These are phyloP conservation scores for Erythrolamprus reginae DNA, from an alignment of 2,113 vertebrate species.

Conservation along the genomic window DNA sequence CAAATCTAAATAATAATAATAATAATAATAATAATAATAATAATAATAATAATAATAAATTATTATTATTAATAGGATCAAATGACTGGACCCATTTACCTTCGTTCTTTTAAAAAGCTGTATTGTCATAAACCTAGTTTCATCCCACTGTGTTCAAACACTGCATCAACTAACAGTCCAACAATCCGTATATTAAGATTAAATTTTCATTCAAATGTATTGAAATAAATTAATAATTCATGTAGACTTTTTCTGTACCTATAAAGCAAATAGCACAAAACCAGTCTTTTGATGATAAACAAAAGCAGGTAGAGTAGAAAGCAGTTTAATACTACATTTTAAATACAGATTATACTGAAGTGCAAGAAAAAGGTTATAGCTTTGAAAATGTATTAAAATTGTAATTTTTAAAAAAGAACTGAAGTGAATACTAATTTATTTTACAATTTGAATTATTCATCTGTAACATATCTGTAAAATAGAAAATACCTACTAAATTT, in stretches of 20 bases:
- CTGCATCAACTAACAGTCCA: not conserved
- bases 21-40: no score
- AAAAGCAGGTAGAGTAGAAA: not conserved
- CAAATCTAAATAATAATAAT: no score
- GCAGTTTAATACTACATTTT: not conserved
- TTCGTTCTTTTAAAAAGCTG: not conserved
- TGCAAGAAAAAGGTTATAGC: not conserved
- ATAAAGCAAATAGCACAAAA: not conserved
- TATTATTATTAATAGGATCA: not conserved
- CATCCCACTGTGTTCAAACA: not conserved
- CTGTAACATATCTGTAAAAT: slow-evolving; percentile 80
- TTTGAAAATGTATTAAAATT: slow-evolving; percentile 9
- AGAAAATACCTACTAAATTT: slow-evolving; percentile 73
- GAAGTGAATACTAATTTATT: slow-evolving; percentile 68
- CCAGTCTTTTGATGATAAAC: not conserved
- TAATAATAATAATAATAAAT: no score
- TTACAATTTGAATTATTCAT: slow-evolving; percentile 65
- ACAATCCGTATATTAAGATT: not conserved
- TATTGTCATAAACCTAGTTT: not conserved
- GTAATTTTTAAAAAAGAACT: slow-evolving; percentile 51
- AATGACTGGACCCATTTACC: not conserved
- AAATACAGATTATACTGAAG: not conserved
- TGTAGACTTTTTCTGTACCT: not conserved
- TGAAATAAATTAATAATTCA: not conserved
- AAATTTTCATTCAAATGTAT: not conserved